Base-by-base conservation (phyloP, 2,888 invertebrate species). In the Limenitis camilla region DNA sequence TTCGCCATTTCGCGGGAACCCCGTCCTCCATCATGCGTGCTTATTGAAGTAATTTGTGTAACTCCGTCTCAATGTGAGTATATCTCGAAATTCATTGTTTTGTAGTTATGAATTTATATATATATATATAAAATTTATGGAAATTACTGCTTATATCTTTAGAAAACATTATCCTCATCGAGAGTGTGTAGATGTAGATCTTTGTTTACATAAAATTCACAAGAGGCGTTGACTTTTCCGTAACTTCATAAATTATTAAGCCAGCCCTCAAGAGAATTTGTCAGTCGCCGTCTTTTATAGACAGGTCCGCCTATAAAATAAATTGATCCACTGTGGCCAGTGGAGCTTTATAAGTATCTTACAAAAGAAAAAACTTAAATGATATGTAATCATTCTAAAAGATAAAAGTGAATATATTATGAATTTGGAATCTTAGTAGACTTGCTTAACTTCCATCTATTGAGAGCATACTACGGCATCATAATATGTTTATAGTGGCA, bases 21-120 rank as follows among this genome's bases (percentile, higher is more conserved):
- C 72, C 73, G 76, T 78, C 77, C 80, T 82, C 71, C 82, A 80
- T 84, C 81, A 85, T 83, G 86, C 86, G 86, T 86, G 78, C 75
- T 82, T 84, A 86, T 83, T 81, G 76, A 74, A 78, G 77, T 80
- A 75, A 83, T 83, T 84, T 80, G 75, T 79, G 77, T 76, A 73
- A 53, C 36, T 47, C 49, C 29, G 41, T 40, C 49, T 44, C 44
- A 33, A 30, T 47, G 36, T 45, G 35, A 45, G 54, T 40, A 46
- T 48, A 54, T 48, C 40, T 49, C n/a, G n/a, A 40, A 35, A 45
- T 40, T 44, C 49, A 49, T 45, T 53, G 44, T 44, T 40, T 35
- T 11, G 29, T 10, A 9, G 7, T 9, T 39, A 31, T 10, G 42
- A 32, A 40, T 49, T 54, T 40, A 39, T 33, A 7, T 7, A n/a